Percentiles rank a stretch among this genome's conserved stretches.
Conservation (phyloP, 2,113 vertebrate genomes). For the Rhinopomastus cyanomelas region DNA sequence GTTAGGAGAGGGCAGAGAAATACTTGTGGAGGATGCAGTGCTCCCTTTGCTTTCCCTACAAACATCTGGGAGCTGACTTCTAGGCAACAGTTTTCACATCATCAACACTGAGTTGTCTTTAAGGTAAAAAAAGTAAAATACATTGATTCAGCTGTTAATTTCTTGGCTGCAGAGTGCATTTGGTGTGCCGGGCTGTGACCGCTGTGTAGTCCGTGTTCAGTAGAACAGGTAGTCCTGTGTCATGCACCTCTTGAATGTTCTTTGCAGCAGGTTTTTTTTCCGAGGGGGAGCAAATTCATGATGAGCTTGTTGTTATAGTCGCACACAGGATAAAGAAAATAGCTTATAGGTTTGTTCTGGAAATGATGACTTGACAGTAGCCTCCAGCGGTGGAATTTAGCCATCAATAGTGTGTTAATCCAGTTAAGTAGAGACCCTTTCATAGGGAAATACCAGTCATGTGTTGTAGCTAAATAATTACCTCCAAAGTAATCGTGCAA, state of each 20-base stretch:
- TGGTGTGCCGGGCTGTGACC: neutral
- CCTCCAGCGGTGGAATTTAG: conserved; percentile 50
- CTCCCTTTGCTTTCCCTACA: neutral
- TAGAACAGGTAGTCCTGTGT: conserved; percentile 53
- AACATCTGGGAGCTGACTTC: neutral
- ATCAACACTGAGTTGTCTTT: neutral
- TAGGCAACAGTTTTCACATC: neutral
- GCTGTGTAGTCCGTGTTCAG: neutral
- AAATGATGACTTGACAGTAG: conserved; percentile 72
- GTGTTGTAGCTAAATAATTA: conserved; percentile 60
- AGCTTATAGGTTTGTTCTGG: conserved; percentile 75
- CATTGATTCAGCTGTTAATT: neutral
- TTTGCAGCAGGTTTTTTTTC: conserved; percentile 46
- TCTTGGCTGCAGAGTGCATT: neutral
- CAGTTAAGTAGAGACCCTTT: conserved; percentile 55
- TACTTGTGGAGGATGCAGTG: neutral
- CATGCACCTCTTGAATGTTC: conserved; percentile 63
- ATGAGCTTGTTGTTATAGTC: conserved; percentile 63
- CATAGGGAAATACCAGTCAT: conserved; percentile 67
- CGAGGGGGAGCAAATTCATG: conserved; percentile 53
- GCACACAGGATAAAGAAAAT: conserved; percentile 62
- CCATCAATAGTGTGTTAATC: conserved; percentile 69
- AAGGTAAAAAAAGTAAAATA: neutral
- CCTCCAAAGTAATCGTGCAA: conserved; percentile 40
- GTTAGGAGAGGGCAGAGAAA: neutral